Conservation (phyloP, 2,797 vertebrate genomes). For the Karalla daura region DNA sequence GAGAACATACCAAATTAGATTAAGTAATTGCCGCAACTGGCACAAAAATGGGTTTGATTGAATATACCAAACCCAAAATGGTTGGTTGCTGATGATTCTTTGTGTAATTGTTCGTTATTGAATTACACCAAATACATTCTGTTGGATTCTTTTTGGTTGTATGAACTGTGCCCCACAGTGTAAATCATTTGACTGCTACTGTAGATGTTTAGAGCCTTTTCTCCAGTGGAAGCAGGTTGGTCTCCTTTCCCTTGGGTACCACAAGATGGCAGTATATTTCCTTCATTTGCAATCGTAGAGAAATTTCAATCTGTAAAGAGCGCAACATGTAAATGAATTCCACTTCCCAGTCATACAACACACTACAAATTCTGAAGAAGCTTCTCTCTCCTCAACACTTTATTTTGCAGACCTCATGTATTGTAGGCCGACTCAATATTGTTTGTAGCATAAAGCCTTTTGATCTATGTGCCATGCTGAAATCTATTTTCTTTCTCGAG, state of each 20-base stretch:
- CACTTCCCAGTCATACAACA: neutral
- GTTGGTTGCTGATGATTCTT: neutral
- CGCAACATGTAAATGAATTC: conserved; percentile 22
- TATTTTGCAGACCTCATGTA: neutral
- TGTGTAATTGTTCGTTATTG: neutral
- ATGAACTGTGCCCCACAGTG: neutral
- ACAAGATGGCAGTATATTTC: conserved; percentile 79
- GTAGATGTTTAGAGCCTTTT: neutral
- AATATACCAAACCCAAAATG: neutral
- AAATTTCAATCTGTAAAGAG: conserved; percentile 7
- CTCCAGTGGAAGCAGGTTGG: neutral
- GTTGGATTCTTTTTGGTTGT: conserved; percentile 7
- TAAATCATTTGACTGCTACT: conserved; percentile 5
- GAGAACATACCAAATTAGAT: neutral
- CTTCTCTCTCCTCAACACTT: neutral
- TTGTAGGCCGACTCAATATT: neutral
- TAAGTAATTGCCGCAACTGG: no score
- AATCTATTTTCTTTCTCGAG: conserved; percentile 15
- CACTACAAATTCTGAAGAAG: neutral
- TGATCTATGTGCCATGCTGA: conserved; percentile 19
- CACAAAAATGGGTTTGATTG: no score
- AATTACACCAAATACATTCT: neutral
- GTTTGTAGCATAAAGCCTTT: conserved; percentile 11
- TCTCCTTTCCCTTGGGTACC: conserved; percentile 28
- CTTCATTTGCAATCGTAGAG: conserved; percentile 24